Evolutionary conservation across 2,797 vertebrate species (phyloP).

Genomic region (Protosalanx chinensis): DNA sequence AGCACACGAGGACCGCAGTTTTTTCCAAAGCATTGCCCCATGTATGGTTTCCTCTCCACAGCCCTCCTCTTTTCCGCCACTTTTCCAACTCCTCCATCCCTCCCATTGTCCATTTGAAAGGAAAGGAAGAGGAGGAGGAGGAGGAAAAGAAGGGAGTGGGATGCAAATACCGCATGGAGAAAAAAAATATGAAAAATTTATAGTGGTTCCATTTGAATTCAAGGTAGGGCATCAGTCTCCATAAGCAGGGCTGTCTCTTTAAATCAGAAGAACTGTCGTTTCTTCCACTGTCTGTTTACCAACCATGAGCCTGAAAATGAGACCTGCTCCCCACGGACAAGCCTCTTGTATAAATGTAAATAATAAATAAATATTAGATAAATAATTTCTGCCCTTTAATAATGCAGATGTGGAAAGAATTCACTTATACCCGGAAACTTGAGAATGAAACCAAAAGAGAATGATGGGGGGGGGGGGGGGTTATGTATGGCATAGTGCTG

Average conservation of each 20-base stretch:
- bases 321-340: conserved; percentile 78
- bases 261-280: conserved; percentile 77
- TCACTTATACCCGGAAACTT: conserved; percentile 70
- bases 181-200: conserved; percentile 73
- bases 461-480: conserved; percentile 39
- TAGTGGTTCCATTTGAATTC: conserved; percentile 76
- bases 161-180: conserved; percentile 67
- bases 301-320: conserved; percentile 83
- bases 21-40: conserved; percentile 27
- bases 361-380: conserved; percentile 80
- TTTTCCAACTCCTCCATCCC: conserved; percentile 49
- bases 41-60: conserved; percentile 30
- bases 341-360: conserved; percentile 83
- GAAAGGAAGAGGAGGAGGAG: conserved; percentile 29
- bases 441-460: conserved; percentile 62
- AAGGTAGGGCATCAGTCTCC: conserved; percentile 75
- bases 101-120: conserved; percentile 64
- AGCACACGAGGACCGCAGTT: conserved; percentile 31
- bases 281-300: conserved; percentile 78
- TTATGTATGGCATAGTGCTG: conserved; percentile 17
- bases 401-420: conserved; percentile 71
- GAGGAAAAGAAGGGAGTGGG: conserved; percentile 50
- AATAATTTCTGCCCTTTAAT: conserved; percentile 79
- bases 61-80: conserved; percentile 30
- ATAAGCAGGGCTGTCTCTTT: conserved; percentile 78